Conservation (phyloP, 2,113 vertebrate species). For the Scalopus aquaticus region DNA sequence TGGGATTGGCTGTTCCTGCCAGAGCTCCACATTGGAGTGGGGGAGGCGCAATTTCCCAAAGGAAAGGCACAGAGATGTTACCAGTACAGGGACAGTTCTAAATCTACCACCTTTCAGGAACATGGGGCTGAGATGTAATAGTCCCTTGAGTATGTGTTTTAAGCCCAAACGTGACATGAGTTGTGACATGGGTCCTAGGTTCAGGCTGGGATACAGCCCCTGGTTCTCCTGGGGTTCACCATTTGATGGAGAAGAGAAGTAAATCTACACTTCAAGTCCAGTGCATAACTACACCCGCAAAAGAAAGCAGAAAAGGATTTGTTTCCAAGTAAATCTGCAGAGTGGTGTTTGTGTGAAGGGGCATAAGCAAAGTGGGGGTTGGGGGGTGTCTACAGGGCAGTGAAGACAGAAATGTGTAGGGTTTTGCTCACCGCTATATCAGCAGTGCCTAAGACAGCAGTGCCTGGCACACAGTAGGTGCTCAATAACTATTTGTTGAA, state of each 20-base stretch:
- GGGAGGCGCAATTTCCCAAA: neutral
- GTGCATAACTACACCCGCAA: neutral
- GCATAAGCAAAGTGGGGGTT: rapidly evolving
- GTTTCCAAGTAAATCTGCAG: neutral
- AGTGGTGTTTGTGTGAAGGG: neutral
- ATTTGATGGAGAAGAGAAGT: neutral
- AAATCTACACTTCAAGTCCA: neutral
- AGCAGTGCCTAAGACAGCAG: neutral
- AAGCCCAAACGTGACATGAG: neutral
- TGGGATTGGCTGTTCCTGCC: neutral
- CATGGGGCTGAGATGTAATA: neutral
- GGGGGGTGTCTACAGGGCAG: rapidly evolving
- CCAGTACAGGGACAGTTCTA: neutral
- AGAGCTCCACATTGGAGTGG: neutral
- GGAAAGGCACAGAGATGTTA: neutral
- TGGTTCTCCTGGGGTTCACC: neutral
- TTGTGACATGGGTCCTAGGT: neutral
- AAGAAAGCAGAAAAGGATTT: no score
- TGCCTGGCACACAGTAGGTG: neutral
- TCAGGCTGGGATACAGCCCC: neutral
- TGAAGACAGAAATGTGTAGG: neutral
- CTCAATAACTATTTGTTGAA: neutral
- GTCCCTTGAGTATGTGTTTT: neutral
- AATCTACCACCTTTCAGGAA: neutral
- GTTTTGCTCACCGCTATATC: neutral